Evolutionary conservation across 2,888 invertebrate species (phyloP).

Genomic region (Oscheius myriophilus): DNA sequence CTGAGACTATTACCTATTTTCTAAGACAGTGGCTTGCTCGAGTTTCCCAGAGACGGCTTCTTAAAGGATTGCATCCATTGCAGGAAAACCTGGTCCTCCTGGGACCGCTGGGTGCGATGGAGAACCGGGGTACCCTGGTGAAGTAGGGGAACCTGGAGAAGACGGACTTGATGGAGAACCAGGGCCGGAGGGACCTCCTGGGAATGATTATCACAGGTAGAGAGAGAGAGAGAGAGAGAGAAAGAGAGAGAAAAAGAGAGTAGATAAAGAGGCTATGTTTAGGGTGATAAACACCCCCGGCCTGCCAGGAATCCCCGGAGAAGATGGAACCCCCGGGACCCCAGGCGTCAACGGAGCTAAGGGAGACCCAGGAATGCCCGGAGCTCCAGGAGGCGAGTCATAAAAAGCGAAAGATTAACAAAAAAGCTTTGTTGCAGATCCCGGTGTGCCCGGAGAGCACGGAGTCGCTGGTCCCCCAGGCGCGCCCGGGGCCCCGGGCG

Average conservation of each 20-base stretch:
- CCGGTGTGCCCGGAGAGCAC: constrained; percentile 3
- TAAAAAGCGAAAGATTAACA: too few species aligned
- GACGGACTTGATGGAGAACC: constrained; percentile 14
- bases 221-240: too few species aligned
- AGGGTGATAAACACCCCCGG: constrained; percentile 4
- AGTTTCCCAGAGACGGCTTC: too few species aligned
- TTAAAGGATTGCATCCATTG: too few species aligned
- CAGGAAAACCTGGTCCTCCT: not conserved
- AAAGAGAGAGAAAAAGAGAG: too few species aligned
- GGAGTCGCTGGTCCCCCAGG: constrained; percentile 17
- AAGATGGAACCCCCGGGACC: constrained; percentile 59
- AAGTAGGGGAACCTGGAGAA: constrained; percentile 42
- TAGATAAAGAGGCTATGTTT: not conserved
- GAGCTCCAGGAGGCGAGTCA: constrained; percentile 23
- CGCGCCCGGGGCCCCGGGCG: constrained; percentile 10
- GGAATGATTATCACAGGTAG: not conserved
- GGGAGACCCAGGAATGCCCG: constrained; percentile 56
- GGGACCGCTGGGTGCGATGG: constrained; percentile 42
- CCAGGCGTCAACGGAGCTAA: constrained; percentile 41
- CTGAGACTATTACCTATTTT: not conserved
- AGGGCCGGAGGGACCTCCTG: constrained; percentile 1
- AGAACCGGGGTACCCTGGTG: constrained; percentile 33
- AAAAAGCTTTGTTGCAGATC: constrained; percentile 2
- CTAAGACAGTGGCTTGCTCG: too few species aligned
- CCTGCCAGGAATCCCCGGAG: constrained; percentile 54